These are phyloP conservation scores for Pipistrellus pygmaeus DNA, from an alignment of 2,797 vertebrate genomes.

Conservation along the genomic window DNA sequence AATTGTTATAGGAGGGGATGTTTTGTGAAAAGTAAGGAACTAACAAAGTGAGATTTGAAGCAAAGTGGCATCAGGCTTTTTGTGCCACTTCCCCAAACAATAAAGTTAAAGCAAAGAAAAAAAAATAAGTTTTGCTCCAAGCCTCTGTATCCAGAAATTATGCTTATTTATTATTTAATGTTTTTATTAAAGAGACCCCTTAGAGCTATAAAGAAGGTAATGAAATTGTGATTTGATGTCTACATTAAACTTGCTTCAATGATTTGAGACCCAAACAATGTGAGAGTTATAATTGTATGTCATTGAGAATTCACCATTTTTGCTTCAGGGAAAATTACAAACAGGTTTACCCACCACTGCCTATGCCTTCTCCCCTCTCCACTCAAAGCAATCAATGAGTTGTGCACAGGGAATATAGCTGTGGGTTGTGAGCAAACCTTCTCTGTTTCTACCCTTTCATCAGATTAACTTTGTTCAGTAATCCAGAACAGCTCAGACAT, in stretches of 20 bases:
- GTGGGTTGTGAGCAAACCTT: neutral
- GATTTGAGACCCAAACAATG: neutral
- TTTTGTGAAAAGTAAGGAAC: slow-evolving; percentile 29
- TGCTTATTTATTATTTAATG: slow-evolving; percentile 20
- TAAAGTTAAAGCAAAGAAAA: neutral
- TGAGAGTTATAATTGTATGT: neutral
- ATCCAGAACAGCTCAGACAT: neutral
- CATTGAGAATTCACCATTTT: neutral
- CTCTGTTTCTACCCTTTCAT: neutral
- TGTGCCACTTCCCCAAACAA: neutral
- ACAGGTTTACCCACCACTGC: neutral
- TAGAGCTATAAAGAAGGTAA: neutral
- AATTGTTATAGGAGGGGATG: neutral
- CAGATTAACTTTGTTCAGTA: neutral
- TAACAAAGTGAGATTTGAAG: slow-evolving; percentile 25
- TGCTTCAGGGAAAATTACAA: neutral
- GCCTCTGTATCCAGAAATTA: neutral
- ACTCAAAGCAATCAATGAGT: neutral
- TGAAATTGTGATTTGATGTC: neutral
- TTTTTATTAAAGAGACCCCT: slow-evolving; percentile 11
- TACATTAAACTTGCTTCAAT: slow-evolving; percentile 16
- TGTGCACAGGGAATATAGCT: neutral
- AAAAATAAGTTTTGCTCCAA: slow-evolving; percentile 19
- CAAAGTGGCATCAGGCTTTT: neutral
- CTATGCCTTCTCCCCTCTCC: too few species aligned